Base-by-base conservation (phyloP, 2,888 invertebrate species). In the Dryobotodes eremita region DNA sequence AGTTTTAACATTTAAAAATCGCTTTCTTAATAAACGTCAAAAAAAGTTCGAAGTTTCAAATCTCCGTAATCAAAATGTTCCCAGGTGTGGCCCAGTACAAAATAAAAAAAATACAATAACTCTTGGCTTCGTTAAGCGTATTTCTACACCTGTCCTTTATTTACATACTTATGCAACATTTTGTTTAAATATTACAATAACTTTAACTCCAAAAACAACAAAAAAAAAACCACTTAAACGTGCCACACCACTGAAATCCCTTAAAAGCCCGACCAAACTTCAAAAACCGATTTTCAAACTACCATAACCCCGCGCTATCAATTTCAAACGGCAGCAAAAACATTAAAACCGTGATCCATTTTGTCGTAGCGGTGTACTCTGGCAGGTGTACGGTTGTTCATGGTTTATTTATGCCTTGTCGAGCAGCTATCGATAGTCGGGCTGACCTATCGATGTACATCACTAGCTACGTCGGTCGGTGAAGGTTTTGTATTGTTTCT, bases 321-420 rank as follows among this genome's bases (percentile, higher is more conserved):
- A 85, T 75, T 71, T 79, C 46, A 42, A 75, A 76, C 73, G 64
- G 15, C n/a, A 66, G 53, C 61, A 62, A 75, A 81, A 75, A 31
- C 61, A 68, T 59, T 61, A 75, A 73, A 75, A 64, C 53, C 36
- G 23, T 53, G 71, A 78, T 82, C 82, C 85, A 89, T 79, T 87
- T 79, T 89, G 82, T 80, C 79, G 59, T 79, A 11, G 62, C 53
- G 65, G 81, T 89, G 85, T 89, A 88, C 88, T 46, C 69, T 79
- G 83, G 86, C 89, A 89, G 89, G 89, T 89, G 89, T 82, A 88
- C 89, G 68, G 76, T 71, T 83, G 88, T 86, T 85, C 89, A 88
- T 89, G 88, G 88, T 88, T 90, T 89, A 88, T 90, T 89, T 89
- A 89, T 89, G 79, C 80, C 80, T 81, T 77, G 85, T 87, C 81